A percentile compares a stretch with the other conserved stretches of the same genome.
phyloP scores from a whole-genome alignment of 2,888 invertebrate genomes.

The Idaea aversata region DNA sequence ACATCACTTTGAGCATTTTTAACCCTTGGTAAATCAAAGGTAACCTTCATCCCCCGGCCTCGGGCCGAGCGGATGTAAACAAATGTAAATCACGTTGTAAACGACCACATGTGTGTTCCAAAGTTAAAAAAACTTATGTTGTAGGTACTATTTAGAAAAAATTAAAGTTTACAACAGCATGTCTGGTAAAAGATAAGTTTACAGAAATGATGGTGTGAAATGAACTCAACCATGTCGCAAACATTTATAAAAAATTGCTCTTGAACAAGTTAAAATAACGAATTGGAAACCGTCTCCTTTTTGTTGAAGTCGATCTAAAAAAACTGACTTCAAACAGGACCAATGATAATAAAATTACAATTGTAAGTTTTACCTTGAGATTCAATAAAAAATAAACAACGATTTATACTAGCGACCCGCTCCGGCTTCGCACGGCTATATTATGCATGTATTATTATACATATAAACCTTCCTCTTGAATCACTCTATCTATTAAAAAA shows the following conservation, averaged over 20 bases:
- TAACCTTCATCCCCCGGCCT: constrained; percentile 56
- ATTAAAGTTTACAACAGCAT: constrained; percentile 50
- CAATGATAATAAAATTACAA: too few species aligned
- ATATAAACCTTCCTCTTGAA: too few species aligned
- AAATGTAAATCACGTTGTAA: constrained; percentile 54
- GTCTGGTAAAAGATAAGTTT: constrained; percentile 48
- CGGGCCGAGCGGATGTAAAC: constrained; percentile 61
- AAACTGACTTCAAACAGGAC: too few species aligned
- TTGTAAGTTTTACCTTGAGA: too few species aligned
- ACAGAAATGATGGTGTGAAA: constrained; percentile 31
- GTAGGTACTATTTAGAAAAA: constrained; percentile 43
- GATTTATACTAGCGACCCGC: too few species aligned
- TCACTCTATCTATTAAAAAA: too few species aligned
- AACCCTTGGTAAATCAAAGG: constrained; percentile 35
- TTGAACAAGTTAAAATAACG: constrained; percentile 18
- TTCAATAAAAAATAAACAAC: too few species aligned
- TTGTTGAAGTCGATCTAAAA: too few species aligned
- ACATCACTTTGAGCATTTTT: not conserved
- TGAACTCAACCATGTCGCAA: constrained; percentile 18
- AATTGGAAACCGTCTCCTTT: constrained; percentile 22
- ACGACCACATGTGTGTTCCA: constrained; percentile 58
- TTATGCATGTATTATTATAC: too few species aligned
- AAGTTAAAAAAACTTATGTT: constrained; percentile 56
- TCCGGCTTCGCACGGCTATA: too few species aligned
- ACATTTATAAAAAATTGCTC: constrained; percentile 10